These are phyloP conservation scores for Hemithea aestivaria DNA, from an alignment of 2,888 invertebrate species.

Conservation along the genomic window DNA sequence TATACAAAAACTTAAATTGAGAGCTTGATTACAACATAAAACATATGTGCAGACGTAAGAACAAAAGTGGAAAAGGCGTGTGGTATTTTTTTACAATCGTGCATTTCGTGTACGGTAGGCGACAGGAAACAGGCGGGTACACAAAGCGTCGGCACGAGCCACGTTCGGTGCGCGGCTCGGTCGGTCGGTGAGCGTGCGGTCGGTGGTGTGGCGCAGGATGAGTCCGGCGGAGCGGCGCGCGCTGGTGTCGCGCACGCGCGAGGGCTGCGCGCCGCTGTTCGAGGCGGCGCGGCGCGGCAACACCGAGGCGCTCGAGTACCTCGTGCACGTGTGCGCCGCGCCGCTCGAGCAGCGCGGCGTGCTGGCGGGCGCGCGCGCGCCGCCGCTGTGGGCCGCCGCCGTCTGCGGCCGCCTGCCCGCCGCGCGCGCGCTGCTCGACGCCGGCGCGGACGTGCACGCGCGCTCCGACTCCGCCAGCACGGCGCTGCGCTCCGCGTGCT, in stretches of 20 bases:
- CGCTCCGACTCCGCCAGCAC: conserved; percentile 93
- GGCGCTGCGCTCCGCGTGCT: conserved; percentile 94
- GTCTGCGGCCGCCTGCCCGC: conserved; percentile 89
- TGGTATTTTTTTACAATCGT: too few species aligned
- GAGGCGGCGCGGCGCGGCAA: conserved; percentile 89
- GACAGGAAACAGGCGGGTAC: too few species aligned
- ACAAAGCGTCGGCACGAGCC: too few species aligned
- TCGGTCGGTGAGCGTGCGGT: too few species aligned
- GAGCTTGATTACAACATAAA: too few species aligned
- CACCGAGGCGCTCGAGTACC: conserved; percentile 90
- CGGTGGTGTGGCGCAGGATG: conserved; percentile 8
- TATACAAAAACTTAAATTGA: too few species aligned
- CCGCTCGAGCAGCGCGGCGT: conserved; percentile 92
- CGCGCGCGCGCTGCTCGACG: conserved; percentile 86
- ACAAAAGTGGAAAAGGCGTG: too few species aligned
- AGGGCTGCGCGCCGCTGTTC: conserved; percentile 90
- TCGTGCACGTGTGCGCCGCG: conserved; percentile 89
- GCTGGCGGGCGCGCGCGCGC: conserved; percentile 88
- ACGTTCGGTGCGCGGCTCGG: too few species aligned
- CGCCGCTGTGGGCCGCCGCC: conserved; percentile 95
- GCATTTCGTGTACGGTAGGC: too few species aligned
- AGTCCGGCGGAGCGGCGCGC: conserved; percentile 79
- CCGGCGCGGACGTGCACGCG: conserved; percentile 92
- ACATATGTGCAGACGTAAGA: too few species aligned
- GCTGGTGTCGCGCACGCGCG: conserved; percentile 83